Conservation (phyloP, 2,888 invertebrate species). For the Andricus curvator region DNA sequence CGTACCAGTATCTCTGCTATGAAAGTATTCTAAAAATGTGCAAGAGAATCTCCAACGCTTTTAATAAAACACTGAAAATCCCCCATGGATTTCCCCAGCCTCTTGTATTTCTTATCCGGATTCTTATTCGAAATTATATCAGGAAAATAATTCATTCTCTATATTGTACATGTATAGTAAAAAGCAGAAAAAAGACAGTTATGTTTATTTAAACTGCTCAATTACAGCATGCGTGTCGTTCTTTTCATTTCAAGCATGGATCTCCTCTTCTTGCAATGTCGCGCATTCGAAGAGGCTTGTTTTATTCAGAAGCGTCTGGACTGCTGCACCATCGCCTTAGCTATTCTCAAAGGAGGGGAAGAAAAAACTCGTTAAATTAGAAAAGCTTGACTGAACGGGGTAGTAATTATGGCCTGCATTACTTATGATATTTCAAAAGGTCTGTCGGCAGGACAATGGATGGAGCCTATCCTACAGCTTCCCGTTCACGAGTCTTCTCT, state of each 20-base stretch:
- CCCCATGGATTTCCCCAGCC: background rate
- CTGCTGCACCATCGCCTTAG: constrained; percentile 58
- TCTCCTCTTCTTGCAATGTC: constrained; percentile 49
- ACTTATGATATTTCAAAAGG: constrained; percentile 68
- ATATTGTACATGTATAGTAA: background rate
- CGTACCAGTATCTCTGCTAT: constrained; percentile 44
- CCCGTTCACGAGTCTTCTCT: constrained; percentile 46
- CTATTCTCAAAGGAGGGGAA: constrained; percentile 56
- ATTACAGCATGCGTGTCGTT: background rate
- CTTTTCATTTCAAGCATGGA: constrained; percentile 37
- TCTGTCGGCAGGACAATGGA: constrained; percentile 58
- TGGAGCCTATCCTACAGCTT: constrained; percentile 33
- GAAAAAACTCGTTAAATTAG: constrained; percentile 72
- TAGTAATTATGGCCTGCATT: constrained; percentile 73
- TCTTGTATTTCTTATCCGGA: background rate
- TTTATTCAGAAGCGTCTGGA: constrained; percentile 72
- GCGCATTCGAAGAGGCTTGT: constrained; percentile 62
- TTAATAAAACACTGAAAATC: constrained; percentile 49
- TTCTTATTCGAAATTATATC: background rate
- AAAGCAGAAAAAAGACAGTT: background rate
- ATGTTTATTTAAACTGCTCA: background rate
- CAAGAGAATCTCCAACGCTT: constrained; percentile 48
- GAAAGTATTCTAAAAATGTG: constrained; percentile 56
- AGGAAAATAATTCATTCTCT: background rate
- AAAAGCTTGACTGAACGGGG: constrained; percentile 67